Base-by-base conservation (phyloP, 2,888 invertebrate species). In the Ornithoptera alexandrae region DNA sequence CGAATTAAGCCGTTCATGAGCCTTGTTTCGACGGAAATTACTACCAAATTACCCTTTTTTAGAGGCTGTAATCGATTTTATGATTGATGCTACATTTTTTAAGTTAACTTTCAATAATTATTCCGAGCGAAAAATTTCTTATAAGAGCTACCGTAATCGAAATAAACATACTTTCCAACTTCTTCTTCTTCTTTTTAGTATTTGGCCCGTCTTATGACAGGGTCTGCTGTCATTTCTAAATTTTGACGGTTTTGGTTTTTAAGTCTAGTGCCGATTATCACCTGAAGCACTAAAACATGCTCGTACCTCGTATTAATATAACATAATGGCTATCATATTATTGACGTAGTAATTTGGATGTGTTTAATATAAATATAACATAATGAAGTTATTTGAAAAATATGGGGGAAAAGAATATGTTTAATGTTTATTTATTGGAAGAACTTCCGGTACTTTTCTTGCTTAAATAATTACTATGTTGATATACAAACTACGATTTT, bases 11-110 rank as follows among this genome's bases (percentile, higher is more conserved):
- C 50, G 59, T 63, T 50, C 62, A 57, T 42, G 58, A 58, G 24
- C 46, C 68, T 68, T 46, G 63, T 68, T 63, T 58, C 58, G 46
- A 50, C 57, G 62, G 68, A 68, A 68, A 68, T 59, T 53, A 42
- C 63, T 68, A 63, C 59, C 56, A 68, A 68, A 63, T 68, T 59
- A 68, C 58, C 18, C 68, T 59, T 12, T 50, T 50, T 68, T 63
- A 59, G 36, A 59, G 8, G 17, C 42, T 5, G 58, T 36, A 62
- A 61, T 42, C 62, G 57, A 62, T 62, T 67, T 62, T 67, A 62
- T 42, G 62, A 62, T 57, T 36, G 42, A 62, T 42, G 53, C 15
- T 3, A 15, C 24, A 7, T 18, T 24, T 10, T 24, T 67, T 56
- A 62, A 62, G 62, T 57, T 67, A 57, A 67, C 42, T 67, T 57